Evolutionary conservation across 2,888 invertebrate species (phyloP), one percentile per base, ranked within the genome.

Genomic region (Mactromeris polynyma): DNA sequence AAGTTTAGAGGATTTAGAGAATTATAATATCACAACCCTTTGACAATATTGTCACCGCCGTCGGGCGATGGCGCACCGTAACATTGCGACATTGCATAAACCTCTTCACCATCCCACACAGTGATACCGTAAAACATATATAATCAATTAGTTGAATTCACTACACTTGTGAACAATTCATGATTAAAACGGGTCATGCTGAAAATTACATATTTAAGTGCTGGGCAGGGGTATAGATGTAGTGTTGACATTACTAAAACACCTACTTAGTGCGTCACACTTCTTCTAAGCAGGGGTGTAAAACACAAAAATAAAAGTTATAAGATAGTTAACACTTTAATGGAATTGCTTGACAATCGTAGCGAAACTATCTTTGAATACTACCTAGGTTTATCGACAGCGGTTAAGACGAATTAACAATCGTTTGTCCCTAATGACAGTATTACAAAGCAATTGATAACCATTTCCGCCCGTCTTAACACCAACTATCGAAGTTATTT

Each of bases 391-490:
- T 64, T 64, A 26, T 64, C 58, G 58, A 26, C 58, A 26, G 58
- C 26, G 58, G 58, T 40, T 46, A n/a, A 79, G 26, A 40, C 19
- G 79, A 40, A 79, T 79, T 40, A 79, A 40, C 73, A 40, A 40
- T n/a, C 79, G 26, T 21, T 79, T 40, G 79, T 2, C 40, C 26
- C 19, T 26, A 40, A 40, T 79, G 11, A 1, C 21, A n/a, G n/a
- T 33, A 46, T 83, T 73, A 83, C 46, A 40, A n/a, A 42, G 31
- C 17, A 40, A 2, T 31, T 19, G 26, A 73, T 73, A 83, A 83
- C 46, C 21, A 40, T 64, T 82, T 82, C 54, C 40, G 38, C 64
- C 54, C 40, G 54, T 40, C 36, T 82, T 58, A 82, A 26, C 73
- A 64, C 54, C 38, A 82, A 40, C 40, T 58, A 42, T 83, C 36